Conservation (phyloP, 2,888 invertebrate species). For the Polyploca ridens region DNA sequence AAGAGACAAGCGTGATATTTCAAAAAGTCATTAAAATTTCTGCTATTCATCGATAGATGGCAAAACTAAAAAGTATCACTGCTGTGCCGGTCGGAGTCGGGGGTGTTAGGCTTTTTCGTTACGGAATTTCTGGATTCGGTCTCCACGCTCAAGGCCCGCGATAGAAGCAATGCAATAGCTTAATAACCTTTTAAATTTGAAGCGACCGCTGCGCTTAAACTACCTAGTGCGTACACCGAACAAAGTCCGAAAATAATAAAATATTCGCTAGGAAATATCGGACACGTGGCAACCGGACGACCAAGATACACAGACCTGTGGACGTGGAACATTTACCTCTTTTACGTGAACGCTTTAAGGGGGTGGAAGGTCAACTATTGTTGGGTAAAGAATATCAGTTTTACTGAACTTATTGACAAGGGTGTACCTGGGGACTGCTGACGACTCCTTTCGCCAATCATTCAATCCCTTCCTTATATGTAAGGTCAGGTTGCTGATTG, state of each 20-base stretch:
- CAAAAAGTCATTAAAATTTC: no score
- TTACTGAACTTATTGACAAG: constrained; percentile 5
- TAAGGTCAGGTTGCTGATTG: neutral
- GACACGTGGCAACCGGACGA: neutral
- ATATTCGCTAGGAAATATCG: neutral
- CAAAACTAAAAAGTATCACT: no score
- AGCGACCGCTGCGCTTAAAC: neutral
- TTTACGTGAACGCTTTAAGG: neutral
- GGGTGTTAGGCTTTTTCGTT: no score
- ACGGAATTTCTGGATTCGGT: no score
- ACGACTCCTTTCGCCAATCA: constrained; percentile 7
- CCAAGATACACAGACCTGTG: neutral
- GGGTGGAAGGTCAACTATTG: neutral
- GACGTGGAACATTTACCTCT: neutral
- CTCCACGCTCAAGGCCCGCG: no score
- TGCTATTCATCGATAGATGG: no score
- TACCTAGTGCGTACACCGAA: neutral
- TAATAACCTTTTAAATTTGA: no score
- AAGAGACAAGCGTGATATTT: no score
- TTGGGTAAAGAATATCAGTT: neutral
- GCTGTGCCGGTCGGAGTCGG: no score
- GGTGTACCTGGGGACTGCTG: constrained; percentile 5
- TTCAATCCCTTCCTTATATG: constrained; percentile 4
- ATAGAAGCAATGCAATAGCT: no score
- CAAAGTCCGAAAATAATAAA: constrained; percentile 1